Evolutionary conservation across 2,888 invertebrate genomes (phyloP).

Genomic region (Lomographa bimaculata): DNA sequence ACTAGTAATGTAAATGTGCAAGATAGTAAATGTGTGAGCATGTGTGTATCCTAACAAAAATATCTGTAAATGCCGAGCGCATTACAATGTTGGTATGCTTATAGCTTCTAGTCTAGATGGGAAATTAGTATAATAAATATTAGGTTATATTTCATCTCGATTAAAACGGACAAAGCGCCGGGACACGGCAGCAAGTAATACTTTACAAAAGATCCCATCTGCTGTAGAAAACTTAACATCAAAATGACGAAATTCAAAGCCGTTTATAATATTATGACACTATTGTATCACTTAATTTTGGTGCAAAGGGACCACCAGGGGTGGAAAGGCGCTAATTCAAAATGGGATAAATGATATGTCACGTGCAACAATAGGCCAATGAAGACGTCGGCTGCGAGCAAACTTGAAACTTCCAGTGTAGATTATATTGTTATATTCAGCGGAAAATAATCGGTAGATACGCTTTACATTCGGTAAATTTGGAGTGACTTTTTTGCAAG

Average conservation of each 20-base stretch:
- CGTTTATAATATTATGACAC: constrained; percentile 73
- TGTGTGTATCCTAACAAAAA: too few relatives aligned
- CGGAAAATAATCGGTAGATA: constrained; percentile 64
- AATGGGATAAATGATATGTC: constrained; percentile 73
- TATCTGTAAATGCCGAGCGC: too few relatives aligned
- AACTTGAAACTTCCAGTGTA: constrained; percentile 44
- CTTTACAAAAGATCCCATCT: too few relatives aligned
- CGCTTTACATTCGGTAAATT: constrained; percentile 70
- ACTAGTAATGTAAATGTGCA: too few relatives aligned
- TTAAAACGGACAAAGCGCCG: too few relatives aligned
- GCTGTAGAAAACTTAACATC: constrained; percentile 21
- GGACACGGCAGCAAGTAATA: too few relatives aligned
- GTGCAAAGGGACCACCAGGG: constrained; percentile 64
- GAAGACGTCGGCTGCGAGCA: constrained; percentile 57
- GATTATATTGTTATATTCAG: constrained; percentile 59
- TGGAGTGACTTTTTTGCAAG: constrained; percentile 77
- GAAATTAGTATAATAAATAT: too few relatives aligned
- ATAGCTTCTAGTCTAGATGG: too few relatives aligned
- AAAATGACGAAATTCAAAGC: constrained; percentile 55
- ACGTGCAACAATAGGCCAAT: constrained; percentile 68
- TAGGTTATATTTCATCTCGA: too few relatives aligned
- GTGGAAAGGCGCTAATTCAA: constrained; percentile 53
- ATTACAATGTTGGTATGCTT: too few relatives aligned
- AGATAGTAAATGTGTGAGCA: too few relatives aligned
- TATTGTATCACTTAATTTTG: constrained; percentile 23